These are phyloP conservation scores for Eristalis arbustorum DNA, from an alignment of 2,888 invertebrate species.

Conservation along the genomic window DNA sequence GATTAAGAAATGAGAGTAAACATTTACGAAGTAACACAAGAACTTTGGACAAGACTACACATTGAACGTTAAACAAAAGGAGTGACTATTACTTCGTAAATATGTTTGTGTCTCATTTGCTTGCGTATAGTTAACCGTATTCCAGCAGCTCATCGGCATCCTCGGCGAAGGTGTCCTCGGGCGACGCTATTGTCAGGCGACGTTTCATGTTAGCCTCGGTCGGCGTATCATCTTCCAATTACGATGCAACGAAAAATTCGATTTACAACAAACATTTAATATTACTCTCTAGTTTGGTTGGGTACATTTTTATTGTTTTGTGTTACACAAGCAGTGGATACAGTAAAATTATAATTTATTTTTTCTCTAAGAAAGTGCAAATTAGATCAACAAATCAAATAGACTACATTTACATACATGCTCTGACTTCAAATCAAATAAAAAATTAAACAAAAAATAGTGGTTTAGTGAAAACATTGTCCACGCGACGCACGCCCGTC, in stretches of 20 bases:
- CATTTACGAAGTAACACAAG: constrained; percentile 64
- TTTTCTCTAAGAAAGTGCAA: constrained; percentile 66
- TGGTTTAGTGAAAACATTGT: background rate
- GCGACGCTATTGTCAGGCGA: constrained; percentile 77
- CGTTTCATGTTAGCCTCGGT: constrained; percentile 75
- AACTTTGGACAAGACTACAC: constrained; percentile 3
- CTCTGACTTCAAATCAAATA: constrained; percentile 40
- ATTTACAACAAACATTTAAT: constrained; percentile 38
- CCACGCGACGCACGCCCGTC: no score
- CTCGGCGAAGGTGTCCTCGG: constrained; percentile 76
- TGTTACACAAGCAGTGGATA: constrained; percentile 30
- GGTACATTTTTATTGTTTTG: background rate
- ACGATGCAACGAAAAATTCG: constrained; percentile 23
- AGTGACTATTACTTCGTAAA: constrained; percentile 62
- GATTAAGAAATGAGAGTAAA: constrained; percentile 1
- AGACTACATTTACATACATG: constrained; percentile 54
- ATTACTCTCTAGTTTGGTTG: constrained; percentile 8
- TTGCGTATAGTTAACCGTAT: constrained; percentile 75
- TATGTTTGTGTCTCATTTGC: constrained; percentile 12
- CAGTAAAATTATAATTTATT: constrained; percentile 18
- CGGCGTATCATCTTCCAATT: constrained; percentile 63
- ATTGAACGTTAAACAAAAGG: constrained; percentile 1
- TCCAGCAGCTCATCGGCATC: constrained; percentile 74
- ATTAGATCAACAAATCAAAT: constrained; percentile 35
- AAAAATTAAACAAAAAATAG: constrained; percentile 20